A percentile compares a stretch with the other conserved stretches of the same genome.
These are phyloP conservation scores for Eledona agricola DNA, from an alignment of 2,888 invertebrate genomes.

Conservation along the genomic window DNA sequence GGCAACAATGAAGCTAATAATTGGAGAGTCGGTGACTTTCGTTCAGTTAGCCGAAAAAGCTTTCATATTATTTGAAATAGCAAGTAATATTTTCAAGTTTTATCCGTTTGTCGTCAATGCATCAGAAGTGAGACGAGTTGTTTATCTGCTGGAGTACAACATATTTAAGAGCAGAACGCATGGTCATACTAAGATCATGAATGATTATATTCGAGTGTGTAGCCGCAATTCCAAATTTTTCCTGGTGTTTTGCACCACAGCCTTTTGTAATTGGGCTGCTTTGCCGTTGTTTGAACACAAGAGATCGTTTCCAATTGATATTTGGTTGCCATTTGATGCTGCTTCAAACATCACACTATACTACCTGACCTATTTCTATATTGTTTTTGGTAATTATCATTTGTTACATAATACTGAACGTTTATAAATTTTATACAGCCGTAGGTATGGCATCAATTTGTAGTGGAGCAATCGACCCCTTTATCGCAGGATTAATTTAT, in stretches of 20 bases:
- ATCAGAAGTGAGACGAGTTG: neutral
- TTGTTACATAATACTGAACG: neutral
- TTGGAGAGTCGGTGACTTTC: neutral
- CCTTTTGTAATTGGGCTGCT: conserved; percentile 6
- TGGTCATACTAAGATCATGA: conserved; percentile 3
- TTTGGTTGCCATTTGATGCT: conserved; percentile 11
- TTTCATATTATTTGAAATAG: conserved; percentile 10
- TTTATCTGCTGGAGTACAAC: conserved; percentile 2
- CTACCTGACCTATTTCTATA: neutral
- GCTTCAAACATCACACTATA: neutral
- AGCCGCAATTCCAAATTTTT: conserved; percentile 6
- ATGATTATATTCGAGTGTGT: neutral
- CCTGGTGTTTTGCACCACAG: conserved; percentile 1
- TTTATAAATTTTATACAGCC: conserved; percentile 2
- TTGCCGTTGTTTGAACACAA: conserved; percentile 2
- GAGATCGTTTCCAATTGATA: conserved; percentile 1
- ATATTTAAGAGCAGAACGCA: neutral
- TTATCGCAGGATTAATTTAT: too few relatives aligned
- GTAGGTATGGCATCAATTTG: too few relatives aligned
- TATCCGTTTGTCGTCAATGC: conserved; percentile 5
- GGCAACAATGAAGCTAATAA: conserved; percentile 3
- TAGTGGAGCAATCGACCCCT: too few relatives aligned
- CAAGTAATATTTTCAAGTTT: conserved; percentile 8
- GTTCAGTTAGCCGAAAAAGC: conserved; percentile 1
- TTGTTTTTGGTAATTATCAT: conserved; percentile 5